Base-by-base conservation (phyloP, 2,113 vertebrate species). In the Oostethus manadensis region DNA sequence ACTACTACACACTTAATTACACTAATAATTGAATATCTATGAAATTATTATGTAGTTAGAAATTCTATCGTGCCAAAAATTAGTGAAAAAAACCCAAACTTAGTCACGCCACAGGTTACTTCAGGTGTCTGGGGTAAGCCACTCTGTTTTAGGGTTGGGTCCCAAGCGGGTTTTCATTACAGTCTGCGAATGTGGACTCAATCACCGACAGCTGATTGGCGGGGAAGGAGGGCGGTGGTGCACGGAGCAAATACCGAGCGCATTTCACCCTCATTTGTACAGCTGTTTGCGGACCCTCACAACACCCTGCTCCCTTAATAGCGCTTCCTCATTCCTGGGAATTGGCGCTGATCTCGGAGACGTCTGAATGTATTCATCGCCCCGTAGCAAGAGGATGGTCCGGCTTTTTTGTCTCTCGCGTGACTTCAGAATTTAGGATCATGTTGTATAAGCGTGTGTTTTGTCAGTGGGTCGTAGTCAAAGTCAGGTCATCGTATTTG, bases 261-360 rank as follows among this genome's bases (percentile, higher is more conserved):
- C 64, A 76, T 86, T 76, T 86, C 70, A 55, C 42, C 62, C 62
- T 74, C 78, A 84, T 87, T 85, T 83, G 86, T 45, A 62, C 92
- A 93, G 92, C 90, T 93, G 92, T 89, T 83, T 47, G 70, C 56
- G 21, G 66, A 17, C 56, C 62, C n/a, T n/a, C n/a, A 56, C 73
- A 82, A 83, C 64, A 42, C 81, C 80, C 79, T 76, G 71, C 58
- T 63, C 89, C 75, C 71, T 63, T 83, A 91, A 92, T 92, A 92
- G 89, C 74, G 65, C 66, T 16, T 64, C 74, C 64, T 67, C 84
- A 89, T 91, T 91, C 88, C 82, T 68, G 42, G 40, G 70, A 66
- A 60, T 55, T 23, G 51, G 48, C n/a, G 46, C 71, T 56, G 53
- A 73, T 78, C 63, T 77, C 68, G 71, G 62, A 71, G n/a, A 58